Percentiles rank a stretch among this genome's conserved stretches.
phyloP scores from a whole-genome alignment of 2,797 vertebrate species.

The Microcaecilia unicolor region DNA sequence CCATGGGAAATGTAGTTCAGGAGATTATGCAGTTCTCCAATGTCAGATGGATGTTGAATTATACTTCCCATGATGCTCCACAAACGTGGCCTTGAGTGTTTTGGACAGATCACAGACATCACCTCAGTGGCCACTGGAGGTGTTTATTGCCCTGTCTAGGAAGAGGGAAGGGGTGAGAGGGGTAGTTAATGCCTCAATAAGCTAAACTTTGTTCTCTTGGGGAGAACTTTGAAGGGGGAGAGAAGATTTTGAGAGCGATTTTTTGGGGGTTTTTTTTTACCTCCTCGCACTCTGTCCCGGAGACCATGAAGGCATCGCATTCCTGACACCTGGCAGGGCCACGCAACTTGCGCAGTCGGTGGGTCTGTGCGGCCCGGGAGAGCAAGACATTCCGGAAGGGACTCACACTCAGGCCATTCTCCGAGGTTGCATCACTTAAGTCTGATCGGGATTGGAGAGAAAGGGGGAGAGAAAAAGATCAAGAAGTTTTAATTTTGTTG shows the following conservation, averaged over 20 bases:
- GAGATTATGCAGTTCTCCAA: too few species aligned
- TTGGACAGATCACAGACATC: too few species aligned
- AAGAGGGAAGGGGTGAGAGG: too few species aligned
- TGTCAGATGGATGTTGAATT: too few species aligned
- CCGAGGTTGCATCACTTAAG: conserved; percentile 22
- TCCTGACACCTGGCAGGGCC: conserved; percentile 83
- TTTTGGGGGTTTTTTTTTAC: conserved; percentile 41
- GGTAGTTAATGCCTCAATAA: too few species aligned
- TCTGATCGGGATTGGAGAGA: neutral
- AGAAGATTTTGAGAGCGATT: too few species aligned
- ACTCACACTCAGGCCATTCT: conserved; percentile 35
- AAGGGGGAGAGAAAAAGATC: neutral
- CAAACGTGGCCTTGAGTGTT: too few species aligned
- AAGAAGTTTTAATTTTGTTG: neutral
- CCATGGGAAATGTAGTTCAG: too few species aligned
- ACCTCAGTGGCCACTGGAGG: too few species aligned
- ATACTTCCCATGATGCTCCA: too few species aligned
- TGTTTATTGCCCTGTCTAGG: too few species aligned
- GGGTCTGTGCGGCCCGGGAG: conserved; percentile 72
- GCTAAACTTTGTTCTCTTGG: too few species aligned
- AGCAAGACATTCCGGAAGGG: conserved; percentile 46
- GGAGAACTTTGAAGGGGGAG: neutral
- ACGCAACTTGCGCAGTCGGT: conserved; percentile 71
- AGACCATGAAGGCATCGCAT: conserved; percentile 85
- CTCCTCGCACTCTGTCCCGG: conserved; percentile 87